These are phyloP conservation scores for Iguana delicatissima DNA, from an alignment of 2,797 vertebrate species.

Conservation along the genomic window DNA sequence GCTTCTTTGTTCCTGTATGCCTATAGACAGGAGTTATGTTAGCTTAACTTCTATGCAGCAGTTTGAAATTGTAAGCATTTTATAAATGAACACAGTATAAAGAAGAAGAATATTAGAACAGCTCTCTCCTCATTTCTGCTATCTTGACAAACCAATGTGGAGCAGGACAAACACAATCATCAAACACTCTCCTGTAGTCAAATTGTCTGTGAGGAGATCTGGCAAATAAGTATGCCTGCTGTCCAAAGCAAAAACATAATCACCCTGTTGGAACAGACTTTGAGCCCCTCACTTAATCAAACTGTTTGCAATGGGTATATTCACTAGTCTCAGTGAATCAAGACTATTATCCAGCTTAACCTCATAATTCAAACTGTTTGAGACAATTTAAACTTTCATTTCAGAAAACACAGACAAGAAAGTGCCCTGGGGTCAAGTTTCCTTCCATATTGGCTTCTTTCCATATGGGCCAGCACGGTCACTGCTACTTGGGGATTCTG, in stretches of 20 bases:
- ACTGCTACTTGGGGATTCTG: too few relatives aligned
- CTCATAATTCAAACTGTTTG: constrained; percentile 5
- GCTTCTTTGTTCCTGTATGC: not conserved
- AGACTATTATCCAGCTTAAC: not conserved
- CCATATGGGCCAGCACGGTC: too few relatives aligned
- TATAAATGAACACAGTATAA: not conserved
- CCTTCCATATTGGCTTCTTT: too few relatives aligned
- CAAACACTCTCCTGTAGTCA: not conserved
- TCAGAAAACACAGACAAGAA: constrained; percentile 8
- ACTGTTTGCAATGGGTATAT: not conserved
- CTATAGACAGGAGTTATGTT: not conserved
- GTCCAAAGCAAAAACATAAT: not conserved
- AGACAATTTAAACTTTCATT: not conserved
- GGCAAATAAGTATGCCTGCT: not conserved
- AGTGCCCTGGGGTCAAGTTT: not conserved
- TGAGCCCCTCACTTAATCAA: not conserved
- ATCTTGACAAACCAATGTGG: not conserved
- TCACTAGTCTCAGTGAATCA: not conserved
- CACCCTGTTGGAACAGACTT: not conserved
- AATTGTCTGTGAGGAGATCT: not conserved
- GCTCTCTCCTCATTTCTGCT: not conserved
- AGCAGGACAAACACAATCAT: not conserved
- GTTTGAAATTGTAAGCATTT: not conserved
- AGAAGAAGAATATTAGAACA: not conserved
- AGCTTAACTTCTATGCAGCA: not conserved